Evolutionary conservation across 2,888 invertebrate genomes (phyloP), one percentile per base, ranked within the genome.

Genomic region (Ophioninae sp.): DNA sequence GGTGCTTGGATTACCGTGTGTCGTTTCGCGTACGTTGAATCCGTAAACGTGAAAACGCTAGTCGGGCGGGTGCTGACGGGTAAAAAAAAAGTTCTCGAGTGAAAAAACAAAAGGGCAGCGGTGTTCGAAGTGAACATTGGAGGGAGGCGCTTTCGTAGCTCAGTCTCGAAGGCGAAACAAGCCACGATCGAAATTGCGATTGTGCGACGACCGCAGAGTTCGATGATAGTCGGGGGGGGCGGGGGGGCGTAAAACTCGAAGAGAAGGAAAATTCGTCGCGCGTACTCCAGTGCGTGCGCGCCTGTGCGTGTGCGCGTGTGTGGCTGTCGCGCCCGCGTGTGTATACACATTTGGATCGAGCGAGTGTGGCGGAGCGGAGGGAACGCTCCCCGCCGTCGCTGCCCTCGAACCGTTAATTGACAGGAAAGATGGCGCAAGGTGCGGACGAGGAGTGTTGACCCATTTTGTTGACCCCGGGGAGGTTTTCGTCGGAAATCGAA

Each of bases 371-470:
- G 30, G 20, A 68, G 44, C 10, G 72, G 72, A 21, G 59, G 7
- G 41, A 21, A 21, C 13, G 17, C 59, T 30, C 68, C 65, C 57
- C 76, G 21, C 37, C 61, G 21, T 21, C 61, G 20, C 62, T 61
- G 80, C 81, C 82, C 80, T 85, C 79, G 86, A 79, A 85, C 80
- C 81, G 86, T 65, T 86, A 87, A 86, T 87, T 88, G 87, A 86
- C 84, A 86, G 86, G 91, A 93, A 93, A 92, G 93, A 93, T 93
- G 93, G 92, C 92, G 93, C 92, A 92, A 89, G 88, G 88, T 88
- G 90, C 91, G 90, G 93, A 94, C 93, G 93, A 94, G 93, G 89
- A 94, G 87, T 89, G 90, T 89, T 91, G 91, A 91, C 91, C 91
- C 89, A 91, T 89, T 91, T 88, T 82, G 87, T 90, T 87, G 88